Evolutionary conservation across 1,140 invertebrate genomes (phyloP).

Genomic region (Bombus sylvicola): DNA sequence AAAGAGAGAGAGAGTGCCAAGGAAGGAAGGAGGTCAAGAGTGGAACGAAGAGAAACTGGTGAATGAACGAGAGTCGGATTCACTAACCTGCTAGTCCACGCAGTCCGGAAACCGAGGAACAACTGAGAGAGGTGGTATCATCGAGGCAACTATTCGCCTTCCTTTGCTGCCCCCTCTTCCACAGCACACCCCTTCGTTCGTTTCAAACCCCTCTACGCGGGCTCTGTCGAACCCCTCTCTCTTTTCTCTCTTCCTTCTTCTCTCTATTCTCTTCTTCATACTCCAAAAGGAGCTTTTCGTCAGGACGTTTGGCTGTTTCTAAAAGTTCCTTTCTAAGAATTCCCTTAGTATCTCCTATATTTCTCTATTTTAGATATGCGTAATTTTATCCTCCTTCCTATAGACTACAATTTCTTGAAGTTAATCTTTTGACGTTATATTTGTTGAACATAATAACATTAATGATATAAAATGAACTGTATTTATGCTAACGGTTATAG

Average conservation of each 20-base stretch:
- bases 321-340: not conserved
- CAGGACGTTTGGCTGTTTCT: not conserved
- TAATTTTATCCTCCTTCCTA: not conserved
- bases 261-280: not conserved
- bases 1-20: conserved; percentile 14
- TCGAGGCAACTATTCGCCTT: conserved; percentile 60
- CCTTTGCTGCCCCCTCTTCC: conserved; percentile 52
- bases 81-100: conserved; percentile 67
- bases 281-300: not conserved
- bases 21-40: conserved; percentile 43
- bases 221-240: not conserved
- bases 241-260: not conserved
- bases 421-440: not conserved
- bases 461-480: not conserved
- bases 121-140: conserved; percentile 67
- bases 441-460: not conserved
- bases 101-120: conserved; percentile 66
- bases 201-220: conserved; percentile 21
- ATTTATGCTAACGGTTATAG: not conserved
- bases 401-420: not conserved
- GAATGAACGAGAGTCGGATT: conserved; percentile 66
- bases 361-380: not conserved
- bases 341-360: not conserved
- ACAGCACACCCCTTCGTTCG: conserved; percentile 28
- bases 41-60: conserved; percentile 56